Conservation (phyloP, 2,113 vertebrate genomes). For the Pseudorhombus dupliciocellatus region DNA sequence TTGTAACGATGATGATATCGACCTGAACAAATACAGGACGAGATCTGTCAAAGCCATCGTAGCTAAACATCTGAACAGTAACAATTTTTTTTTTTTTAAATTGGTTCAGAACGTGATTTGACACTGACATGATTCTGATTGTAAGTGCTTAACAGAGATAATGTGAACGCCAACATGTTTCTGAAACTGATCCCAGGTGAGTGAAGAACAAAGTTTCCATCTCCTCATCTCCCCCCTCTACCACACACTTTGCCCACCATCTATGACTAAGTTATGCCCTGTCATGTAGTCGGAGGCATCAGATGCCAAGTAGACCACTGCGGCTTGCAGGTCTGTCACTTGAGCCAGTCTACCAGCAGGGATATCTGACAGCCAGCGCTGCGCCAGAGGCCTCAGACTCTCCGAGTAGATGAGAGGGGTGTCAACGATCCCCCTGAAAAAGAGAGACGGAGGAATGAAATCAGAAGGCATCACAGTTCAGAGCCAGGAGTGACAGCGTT, state of each 20-base stretch:
- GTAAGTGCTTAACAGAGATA: conserved; percentile 19
- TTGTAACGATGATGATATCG: too few species aligned
- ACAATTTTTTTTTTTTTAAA: not conserved
- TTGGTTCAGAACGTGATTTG: not conserved
- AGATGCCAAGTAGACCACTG: conserved; percentile 86
- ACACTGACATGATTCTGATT: not conserved
- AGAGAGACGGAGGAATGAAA: conserved; percentile 59
- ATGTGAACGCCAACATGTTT: conserved; percentile 28
- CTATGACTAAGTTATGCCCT: conserved; percentile 92
- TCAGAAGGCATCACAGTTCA: conserved; percentile 77
- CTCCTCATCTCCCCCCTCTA: conserved; percentile 69
- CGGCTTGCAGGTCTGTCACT: conserved; percentile 88
- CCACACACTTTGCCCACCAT: conserved; percentile 88
- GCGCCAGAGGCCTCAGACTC: conserved; percentile 84
- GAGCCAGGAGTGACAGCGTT: conserved; percentile 77
- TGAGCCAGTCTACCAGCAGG: conserved; percentile 86
- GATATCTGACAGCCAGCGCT: conserved; percentile 85
- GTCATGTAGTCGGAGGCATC: conserved; percentile 88
- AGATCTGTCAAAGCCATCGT: not conserved
- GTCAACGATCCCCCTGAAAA: conserved; percentile 87
- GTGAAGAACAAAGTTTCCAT: conserved; percentile 56
- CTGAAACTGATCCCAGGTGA: conserved; percentile 36
- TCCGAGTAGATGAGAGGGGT: conserved; percentile 85
- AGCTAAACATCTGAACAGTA: not conserved
- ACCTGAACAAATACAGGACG: too few species aligned